Evolutionary conservation across 1,140 invertebrate genomes (phyloP), one percentile per base, ranked within the genome.

Genomic region (Hyposmocoma kahamanoa): DNA sequence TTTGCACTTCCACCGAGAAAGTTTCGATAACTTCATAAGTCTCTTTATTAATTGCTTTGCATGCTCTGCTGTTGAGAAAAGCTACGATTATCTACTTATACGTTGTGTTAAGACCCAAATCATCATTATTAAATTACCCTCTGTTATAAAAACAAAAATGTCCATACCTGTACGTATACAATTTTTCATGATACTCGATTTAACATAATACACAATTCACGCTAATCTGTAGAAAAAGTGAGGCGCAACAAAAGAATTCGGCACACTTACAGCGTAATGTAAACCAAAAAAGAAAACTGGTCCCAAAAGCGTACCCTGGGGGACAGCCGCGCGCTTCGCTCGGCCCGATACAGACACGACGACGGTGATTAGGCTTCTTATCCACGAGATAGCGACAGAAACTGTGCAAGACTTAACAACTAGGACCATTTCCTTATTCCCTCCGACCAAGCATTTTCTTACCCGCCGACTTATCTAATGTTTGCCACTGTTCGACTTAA

Each of bases 371-470:
- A 84, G 81, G 73, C 79, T 73, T 68, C 81, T 84, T 84, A 84
- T 84, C 81, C 81, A 72, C 61, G 64, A 83, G 81, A 84, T 84
- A 84, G 79, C 81, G 81, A 73, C 73, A 81, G 72, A 84, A 84
- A 84, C 73, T 81, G 81, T 84, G 72, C 77, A 83, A 83, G 81
- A 84, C 81, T 84, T 84, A 84, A 82, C 78, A 82, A 84, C 81
- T 84, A 83, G 75, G 68, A 82, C 70, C 77, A 66, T 77, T 82
- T 81, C 83, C 77, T 76, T 84, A 83, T 84, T 83, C 79, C 69
- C 67, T 75, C 66, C 71, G 53, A 78, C 68, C 75, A 73, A 73
- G 72, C 69, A 78, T 79, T 80, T 79, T 80, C 76, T 72, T 72
- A 61, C 55, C 56, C 61, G 63, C 59, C 67, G 73, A 78, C 75